Base-by-base conservation (phyloP, 35 echinoderm and acorn worm species). In the Acanthaster planci region DNA sequence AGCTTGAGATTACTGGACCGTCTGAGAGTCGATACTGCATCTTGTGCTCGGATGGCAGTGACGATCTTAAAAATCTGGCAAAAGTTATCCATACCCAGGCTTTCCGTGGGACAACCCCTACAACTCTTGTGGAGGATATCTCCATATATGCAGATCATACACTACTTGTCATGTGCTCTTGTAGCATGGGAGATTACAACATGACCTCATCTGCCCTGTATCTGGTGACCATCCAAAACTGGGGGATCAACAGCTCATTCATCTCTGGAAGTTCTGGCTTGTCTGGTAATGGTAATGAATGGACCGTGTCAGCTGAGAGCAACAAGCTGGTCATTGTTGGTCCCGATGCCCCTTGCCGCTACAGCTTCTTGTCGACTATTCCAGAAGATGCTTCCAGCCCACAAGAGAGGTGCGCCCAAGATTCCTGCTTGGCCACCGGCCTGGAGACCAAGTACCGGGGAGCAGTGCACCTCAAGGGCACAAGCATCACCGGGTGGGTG, bases 131-230 rank as follows among this genome's bases (percentile, higher is more conserved):
- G 1, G 22, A 68, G 15, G 22, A 88, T 32, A 26, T 57, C 17
- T 80, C 67, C 5, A 82, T 76, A 22, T 86, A 87, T 38, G 51
- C 77, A 17, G 84, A 68, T 8, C 76, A 77, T 35, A 16, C 87
- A 10, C 57, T 97, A 22, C 76, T 97, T 8, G 51, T 97, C 29
- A 76, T 97, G 42, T 97, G 94, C 55, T 90, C 87, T 40, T 89
- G 82, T 44, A 93, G 93, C 81, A 60, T 78, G 14, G 87, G 80
- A 38, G 56, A 34, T 21, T 84, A 89, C 16, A 87, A 93, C 77
- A 53, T 39, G 12, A 97, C 94, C 8, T 93, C 94, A 1, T 92
- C 94, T n/a, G 94, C 86, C 19, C 83, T 97, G 8, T 97, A 97
- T 80, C 76, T 89, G 52, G 81, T 96, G 17, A 86, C 81, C 7